Percentiles rank a stretch among this genome's conserved stretches.
phyloP scores from a whole-genome alignment of 2,888 invertebrate genomes.

The Microplitis manilae region DNA sequence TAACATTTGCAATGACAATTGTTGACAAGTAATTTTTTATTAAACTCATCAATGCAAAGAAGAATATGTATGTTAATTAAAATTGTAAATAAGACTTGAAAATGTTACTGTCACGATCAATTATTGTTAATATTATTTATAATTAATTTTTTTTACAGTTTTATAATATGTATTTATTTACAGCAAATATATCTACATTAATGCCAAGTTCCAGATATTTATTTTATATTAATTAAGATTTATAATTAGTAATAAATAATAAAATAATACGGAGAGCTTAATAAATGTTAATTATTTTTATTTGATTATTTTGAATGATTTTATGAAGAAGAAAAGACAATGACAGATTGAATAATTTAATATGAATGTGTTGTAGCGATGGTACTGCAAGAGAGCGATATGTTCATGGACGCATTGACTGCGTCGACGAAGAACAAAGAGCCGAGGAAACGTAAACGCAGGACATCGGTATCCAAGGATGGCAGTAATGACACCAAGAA shows the following conservation, averaged over 20 bases:
- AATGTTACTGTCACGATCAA: not conserved
- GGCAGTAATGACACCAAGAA: slow-evolving; percentile 74
- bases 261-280: slow-evolving; percentile 22
- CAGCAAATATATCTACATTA: not conserved
- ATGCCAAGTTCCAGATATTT: slow-evolving; percentile 6
- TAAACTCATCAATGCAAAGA: not conserved
- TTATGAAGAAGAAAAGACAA: not conserved
- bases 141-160: not conserved
- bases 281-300: slow-evolving; percentile 21
- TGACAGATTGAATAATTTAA: not conserved
- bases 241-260: slow-evolving; percentile 14
- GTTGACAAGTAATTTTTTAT: not conserved
- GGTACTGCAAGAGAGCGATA: slow-evolving; percentile 89
- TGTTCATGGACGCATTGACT: slow-evolving; percentile 94
- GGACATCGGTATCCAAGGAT: slow-evolving; percentile 81
- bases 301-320: not conserved
- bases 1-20: not conserved
- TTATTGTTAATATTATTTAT: not conserved
- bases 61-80: no score
- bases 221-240: slow-evolving; percentile 7
- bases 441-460: slow-evolving; percentile 84
- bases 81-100: not conserved
- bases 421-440: slow-evolving; percentile 83
- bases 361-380: slow-evolving; percentile 75
- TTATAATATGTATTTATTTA: not conserved